Percentiles rank a stretch among this genome's conserved stretches.
phyloP scores from a whole-genome alignment of 2,797 vertebrate genomes.

The Helostoma temminkii region DNA sequence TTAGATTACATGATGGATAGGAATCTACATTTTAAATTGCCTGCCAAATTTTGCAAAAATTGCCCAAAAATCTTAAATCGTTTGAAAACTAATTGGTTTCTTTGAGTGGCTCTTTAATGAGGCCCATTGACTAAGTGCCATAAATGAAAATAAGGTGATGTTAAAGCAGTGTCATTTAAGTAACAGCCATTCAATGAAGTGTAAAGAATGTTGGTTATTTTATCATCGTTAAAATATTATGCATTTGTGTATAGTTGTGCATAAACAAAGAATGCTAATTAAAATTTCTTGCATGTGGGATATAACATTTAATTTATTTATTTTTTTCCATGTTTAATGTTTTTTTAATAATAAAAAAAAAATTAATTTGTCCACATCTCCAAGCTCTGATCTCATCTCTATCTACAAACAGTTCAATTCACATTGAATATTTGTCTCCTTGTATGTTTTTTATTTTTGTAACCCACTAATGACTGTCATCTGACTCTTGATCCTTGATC shows the following conservation, averaged over 20 bases:
- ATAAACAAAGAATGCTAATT: too few species aligned
- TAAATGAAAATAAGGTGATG: neutral
- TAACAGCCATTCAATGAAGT: neutral
- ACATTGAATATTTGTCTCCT: conserved; percentile 23
- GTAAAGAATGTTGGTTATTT: neutral
- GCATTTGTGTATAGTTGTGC: neutral
- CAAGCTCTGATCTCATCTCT: neutral
- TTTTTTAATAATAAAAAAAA: neutral
- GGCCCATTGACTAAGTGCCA: neutral
- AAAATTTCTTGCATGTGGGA: too few species aligned
- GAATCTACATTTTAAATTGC: neutral
- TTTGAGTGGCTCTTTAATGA: neutral
- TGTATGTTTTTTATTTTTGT: neutral
- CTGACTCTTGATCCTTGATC: neutral
- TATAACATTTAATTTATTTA: too few species aligned
- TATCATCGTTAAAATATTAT: neutral
- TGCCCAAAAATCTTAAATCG: neutral
- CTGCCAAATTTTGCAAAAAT: neutral
- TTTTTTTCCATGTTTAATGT: neutral
- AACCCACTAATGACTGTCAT: neutral
- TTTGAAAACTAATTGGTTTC: neutral
- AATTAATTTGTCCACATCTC: neutral
- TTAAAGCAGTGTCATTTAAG: neutral
- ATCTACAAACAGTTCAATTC: conserved; percentile 3
- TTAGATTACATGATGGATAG: neutral